phyloP scores from a whole-genome alignment of 2,113 vertebrate genomes.

The Pollimyrus isidori region DNA sequence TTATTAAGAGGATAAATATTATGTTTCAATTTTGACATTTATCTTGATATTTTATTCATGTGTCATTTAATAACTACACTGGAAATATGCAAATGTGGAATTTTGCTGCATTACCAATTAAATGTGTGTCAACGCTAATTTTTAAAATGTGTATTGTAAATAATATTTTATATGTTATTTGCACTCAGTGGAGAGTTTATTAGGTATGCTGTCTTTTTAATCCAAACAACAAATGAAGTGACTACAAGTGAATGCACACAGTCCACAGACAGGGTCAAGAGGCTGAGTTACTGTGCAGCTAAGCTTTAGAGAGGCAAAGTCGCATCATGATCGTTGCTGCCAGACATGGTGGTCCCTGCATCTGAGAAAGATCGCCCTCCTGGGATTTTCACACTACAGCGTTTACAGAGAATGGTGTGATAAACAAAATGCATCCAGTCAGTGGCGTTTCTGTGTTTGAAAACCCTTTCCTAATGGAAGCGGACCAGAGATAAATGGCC shows the following conservation, averaged over 20 bases:
- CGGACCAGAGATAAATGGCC: background rate
- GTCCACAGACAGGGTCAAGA: background rate
- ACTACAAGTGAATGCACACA: background rate
- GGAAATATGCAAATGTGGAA: constrained; percentile 22
- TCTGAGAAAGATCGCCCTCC: background rate
- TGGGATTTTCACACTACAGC: background rate
- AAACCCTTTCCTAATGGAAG: background rate
- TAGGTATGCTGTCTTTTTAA: background rate
- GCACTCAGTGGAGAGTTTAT: background rate
- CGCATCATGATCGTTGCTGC: background rate
- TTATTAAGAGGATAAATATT: constrained; percentile 25
- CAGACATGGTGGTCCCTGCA: background rate
- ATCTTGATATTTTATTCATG: constrained; percentile 29
- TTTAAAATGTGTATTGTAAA: background rate
- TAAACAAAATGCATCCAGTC: background rate
- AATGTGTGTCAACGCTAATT: constrained; percentile 12
- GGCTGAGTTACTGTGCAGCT: background rate
- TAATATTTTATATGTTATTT: background rate
- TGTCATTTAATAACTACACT: constrained; percentile 22
- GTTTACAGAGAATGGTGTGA: background rate
- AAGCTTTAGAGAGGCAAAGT: background rate
- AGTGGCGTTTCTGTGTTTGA: background rate
- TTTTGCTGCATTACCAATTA: background rate
- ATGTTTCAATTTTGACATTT: constrained; percentile 27
- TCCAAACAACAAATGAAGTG: background rate